These are phyloP conservation scores for Chrysemys picta DNA, from an alignment of 2,113 vertebrate species.

Conservation along the genomic window DNA sequence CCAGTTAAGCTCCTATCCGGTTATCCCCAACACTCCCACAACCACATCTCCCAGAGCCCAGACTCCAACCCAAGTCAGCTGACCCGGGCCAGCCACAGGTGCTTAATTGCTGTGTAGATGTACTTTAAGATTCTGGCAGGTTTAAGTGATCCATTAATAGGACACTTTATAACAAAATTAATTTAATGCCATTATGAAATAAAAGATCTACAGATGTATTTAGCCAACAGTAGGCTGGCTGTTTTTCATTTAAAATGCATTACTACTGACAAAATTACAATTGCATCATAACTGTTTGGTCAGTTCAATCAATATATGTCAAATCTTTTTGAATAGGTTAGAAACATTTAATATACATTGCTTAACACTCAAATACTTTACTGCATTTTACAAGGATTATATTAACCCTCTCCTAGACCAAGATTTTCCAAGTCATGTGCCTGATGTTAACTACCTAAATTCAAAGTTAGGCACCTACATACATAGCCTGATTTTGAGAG, in stretches of 20 bases:
- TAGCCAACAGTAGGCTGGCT: background rate
- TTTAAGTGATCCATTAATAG: background rate
- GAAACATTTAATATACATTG: background rate
- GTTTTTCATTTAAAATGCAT: background rate
- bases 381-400: background rate
- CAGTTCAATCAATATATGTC: background rate
- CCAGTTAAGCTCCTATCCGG: background rate
- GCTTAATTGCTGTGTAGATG: no score
- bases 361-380: background rate
- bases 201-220: background rate
- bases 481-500: background rate
- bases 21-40: background rate
- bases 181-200: background rate
- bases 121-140: background rate
- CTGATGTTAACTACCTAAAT: background rate
- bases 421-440: background rate
- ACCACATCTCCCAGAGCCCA: background rate
- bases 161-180: background rate
- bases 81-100: no score
- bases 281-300: background rate
- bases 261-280: background rate
- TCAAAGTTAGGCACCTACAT: background rate
- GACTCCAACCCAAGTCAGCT: background rate
- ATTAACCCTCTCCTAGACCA: background rate
- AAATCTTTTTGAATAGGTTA: background rate